phyloP scores from a whole-genome alignment of 2,113 vertebrate genomes.

The Pachypanchax playfairii region DNA sequence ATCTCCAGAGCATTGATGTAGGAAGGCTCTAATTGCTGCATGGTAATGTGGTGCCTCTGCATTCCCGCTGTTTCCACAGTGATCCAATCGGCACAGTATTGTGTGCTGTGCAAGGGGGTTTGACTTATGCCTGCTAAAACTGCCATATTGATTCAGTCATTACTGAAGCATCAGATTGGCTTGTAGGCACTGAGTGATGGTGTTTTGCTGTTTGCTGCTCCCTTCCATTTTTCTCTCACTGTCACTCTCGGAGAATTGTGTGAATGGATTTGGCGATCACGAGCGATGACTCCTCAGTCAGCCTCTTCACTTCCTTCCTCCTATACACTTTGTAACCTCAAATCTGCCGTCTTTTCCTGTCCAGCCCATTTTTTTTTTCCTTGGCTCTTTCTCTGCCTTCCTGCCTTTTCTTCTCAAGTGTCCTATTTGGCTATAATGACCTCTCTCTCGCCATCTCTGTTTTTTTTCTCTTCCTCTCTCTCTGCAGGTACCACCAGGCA shows the following conservation, averaged over 20 bases:
- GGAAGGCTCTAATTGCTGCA: conserved; percentile 67
- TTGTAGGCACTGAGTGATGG: conserved; percentile 36
- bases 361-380: conserved; percentile 2
- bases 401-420: conserved; percentile 74
- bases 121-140: conserved; percentile 53
- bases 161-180: conserved; percentile 39
- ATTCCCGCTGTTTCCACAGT: conserved; percentile 62
- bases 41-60: conserved; percentile 53
- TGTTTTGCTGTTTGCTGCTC: conserved; percentile 24
- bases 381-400: conserved; percentile 57
- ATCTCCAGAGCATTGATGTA: conserved; percentile 58
- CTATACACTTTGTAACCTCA: conserved; percentile 52
- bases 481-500: conserved; percentile 94
- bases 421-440: conserved; percentile 59
- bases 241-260: conserved; percentile 56
- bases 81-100: conserved; percentile 39
- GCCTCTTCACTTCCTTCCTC: conserved; percentile 66
- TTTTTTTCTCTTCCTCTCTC: conserved; percentile 10
- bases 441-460: conserved; percentile 31
- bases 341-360: conserved; percentile 55
- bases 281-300: conserved; percentile 60
- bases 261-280: conserved; percentile 68
- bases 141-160: conserved; percentile 53
- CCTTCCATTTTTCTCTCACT: conserved; percentile 39
- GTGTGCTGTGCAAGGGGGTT: conserved; percentile 44